Percentiles rank a stretch among this genome's conserved stretches.
These are phyloP conservation scores for Harpalus rufipes DNA, from an alignment of 2,888 invertebrate species.

Conservation along the genomic window DNA sequence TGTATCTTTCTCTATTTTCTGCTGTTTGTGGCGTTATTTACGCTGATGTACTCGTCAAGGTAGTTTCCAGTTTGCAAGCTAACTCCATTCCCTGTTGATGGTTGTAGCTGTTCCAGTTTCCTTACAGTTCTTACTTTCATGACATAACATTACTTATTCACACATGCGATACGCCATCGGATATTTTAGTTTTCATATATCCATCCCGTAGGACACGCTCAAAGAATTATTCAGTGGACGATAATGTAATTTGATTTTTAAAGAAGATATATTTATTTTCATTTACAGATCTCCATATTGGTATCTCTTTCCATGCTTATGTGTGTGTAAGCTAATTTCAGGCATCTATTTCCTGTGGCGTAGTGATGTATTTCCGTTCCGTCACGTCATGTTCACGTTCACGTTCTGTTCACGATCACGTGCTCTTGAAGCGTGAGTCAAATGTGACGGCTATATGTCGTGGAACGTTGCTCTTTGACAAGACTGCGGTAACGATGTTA, in stretches of 20 bases:
- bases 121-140: conserved; percentile 14
- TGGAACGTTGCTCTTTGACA: not conserved
- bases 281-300: too few species aligned
- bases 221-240: not conserved
- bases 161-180: not conserved
- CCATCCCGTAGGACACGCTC: not conserved
- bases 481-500: not conserved
- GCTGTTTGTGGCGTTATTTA: not conserved
- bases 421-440: not conserved
- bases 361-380: not conserved
- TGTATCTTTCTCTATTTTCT: too few species aligned
- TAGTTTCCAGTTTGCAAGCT: conserved; percentile 30
- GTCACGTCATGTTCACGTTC: not conserved
- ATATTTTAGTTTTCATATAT: conserved; percentile 19
- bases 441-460: not conserved
- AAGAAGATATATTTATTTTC: not conserved
- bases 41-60: not conserved
- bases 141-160: conserved; percentile 13
- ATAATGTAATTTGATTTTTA: conserved; percentile 14
- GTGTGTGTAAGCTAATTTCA: not conserved
- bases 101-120: not conserved
- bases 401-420: not conserved
- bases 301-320: not conserved
- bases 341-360: not conserved
- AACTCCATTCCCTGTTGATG: conserved; percentile 2